A percentile compares a stretch with the other conserved stretches of the same genome.
phyloP scores from a whole-genome alignment of 1,140 invertebrate species.

The Lasioglossum albipes region DNA sequence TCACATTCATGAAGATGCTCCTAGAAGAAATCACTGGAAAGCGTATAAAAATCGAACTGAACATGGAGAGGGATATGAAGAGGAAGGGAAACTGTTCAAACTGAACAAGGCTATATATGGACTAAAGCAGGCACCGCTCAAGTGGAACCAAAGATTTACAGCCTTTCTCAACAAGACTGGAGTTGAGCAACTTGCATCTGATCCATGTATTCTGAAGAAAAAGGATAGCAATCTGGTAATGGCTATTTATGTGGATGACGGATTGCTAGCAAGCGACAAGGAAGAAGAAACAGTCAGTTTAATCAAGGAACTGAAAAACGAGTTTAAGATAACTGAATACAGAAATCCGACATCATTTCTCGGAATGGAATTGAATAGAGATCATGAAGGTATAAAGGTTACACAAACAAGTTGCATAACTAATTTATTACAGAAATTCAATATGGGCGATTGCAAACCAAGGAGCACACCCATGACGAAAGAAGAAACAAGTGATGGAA shows the following conservation, averaged over 20 bases:
- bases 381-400: not conserved
- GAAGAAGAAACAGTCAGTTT: not conserved
- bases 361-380: not conserved
- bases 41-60: too few species aligned
- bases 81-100: not conserved
- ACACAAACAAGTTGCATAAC: not conserved
- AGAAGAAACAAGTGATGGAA: not conserved
- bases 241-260: conserved; percentile 3
- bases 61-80: not conserved
- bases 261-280: not conserved
- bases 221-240: not conserved
- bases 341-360: not conserved
- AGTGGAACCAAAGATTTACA: not conserved
- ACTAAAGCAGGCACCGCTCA: not conserved
- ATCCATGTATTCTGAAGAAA: not conserved
- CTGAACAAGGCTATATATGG: not conserved
- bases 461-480: not conserved
- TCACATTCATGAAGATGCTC: too few species aligned
- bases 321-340: not conserved
- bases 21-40: too few species aligned
- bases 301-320: not conserved
- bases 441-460: not conserved
- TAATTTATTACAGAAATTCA: not conserved
- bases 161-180: not conserved
- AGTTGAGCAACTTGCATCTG: not conserved